A percentile compares a stretch with the other conserved stretches of the same genome.
phyloP scores from a whole-genome alignment of 2,888 invertebrate genomes.

The Amphiduros pacificus region DNA sequence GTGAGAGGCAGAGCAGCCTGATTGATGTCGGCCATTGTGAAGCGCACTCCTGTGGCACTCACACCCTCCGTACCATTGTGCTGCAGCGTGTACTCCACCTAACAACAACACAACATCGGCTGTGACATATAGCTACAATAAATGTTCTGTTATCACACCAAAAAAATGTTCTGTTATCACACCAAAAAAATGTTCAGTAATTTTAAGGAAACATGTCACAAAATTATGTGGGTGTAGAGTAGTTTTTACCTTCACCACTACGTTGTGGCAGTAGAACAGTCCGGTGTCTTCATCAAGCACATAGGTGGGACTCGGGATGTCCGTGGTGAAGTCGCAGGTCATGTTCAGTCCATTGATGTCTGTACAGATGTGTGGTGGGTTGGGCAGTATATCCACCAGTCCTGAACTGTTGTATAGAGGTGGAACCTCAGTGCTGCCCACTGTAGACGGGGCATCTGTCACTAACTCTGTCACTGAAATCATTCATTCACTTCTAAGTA shows the following conservation, averaged over 20 bases:
- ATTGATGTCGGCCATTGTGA: conserved; percentile 58
- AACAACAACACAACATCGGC: not conserved
- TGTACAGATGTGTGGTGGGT: conserved; percentile 10
- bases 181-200: not conserved
- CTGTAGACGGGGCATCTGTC: no score
- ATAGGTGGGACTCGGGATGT: not conserved
- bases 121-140: not conserved
- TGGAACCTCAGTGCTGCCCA: no score
- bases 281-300: not conserved
- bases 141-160: not conserved
- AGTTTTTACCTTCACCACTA: conserved; percentile 35
- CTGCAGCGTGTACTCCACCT: conserved; percentile 22
- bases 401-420: conserved; percentile 13
- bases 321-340: conserved; percentile 8
- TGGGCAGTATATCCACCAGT: not conserved
- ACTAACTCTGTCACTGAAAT: no score
- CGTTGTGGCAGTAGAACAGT: conserved; percentile 33
- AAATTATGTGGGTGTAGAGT: not conserved
- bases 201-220: not conserved
- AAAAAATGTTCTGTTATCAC: not conserved
- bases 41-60: conserved; percentile 49
- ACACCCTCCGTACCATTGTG: conserved; percentile 65
- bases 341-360: conserved; percentile 14
- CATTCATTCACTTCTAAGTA: no score
- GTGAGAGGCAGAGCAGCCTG: conserved; percentile 30